A percentile compares a stretch with the other conserved stretches of the same genome.
Evolutionary conservation across 2,113 vertebrate species (phyloP).

Genomic region (Turdus rufiventris): DNA sequence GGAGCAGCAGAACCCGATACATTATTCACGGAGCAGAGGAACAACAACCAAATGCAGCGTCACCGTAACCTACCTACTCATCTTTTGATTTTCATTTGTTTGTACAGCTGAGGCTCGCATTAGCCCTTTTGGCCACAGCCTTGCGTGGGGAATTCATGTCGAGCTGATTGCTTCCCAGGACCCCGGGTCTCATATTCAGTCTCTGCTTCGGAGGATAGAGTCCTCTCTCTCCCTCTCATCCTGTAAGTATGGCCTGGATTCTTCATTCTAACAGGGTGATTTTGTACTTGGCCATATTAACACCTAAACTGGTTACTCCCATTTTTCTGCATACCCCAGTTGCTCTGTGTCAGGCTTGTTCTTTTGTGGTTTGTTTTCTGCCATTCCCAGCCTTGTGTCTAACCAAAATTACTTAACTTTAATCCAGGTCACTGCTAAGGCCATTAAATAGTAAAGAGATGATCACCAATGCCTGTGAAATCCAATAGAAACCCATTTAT

Average conservation of each 20-base stretch:
- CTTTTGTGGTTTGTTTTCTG: background rate
- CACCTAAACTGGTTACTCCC: background rate
- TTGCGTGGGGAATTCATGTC: slow-evolving; percentile 41
- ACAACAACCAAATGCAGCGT: background rate
- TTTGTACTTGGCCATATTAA: background rate
- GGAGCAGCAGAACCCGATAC: background rate
- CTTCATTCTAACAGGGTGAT: background rate
- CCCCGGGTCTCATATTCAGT: background rate
- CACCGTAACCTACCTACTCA: slow-evolving; percentile 13
- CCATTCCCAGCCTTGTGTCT: background rate
- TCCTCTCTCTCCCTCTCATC: slow-evolving; percentile 64
- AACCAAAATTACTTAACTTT: background rate
- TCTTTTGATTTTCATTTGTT: slow-evolving; percentile 46
- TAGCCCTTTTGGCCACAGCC: slow-evolving; percentile 40
- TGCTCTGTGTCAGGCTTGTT: background rate
- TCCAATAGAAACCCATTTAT: background rate
- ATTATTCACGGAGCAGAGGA: background rate
- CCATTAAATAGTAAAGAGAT: background rate
- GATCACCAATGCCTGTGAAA: background rate
- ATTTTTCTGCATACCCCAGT: background rate
- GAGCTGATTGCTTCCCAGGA: slow-evolving; percentile 42
- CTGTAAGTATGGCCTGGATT: slow-evolving; percentile 43
- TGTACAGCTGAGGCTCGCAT: slow-evolving; percentile 21
- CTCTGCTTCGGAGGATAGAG: slow-evolving; percentile 56
- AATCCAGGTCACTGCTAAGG: background rate